Evolutionary conservation across 2,113 vertebrate genomes (phyloP).

Genomic region (Hystrix brachyura): DNA sequence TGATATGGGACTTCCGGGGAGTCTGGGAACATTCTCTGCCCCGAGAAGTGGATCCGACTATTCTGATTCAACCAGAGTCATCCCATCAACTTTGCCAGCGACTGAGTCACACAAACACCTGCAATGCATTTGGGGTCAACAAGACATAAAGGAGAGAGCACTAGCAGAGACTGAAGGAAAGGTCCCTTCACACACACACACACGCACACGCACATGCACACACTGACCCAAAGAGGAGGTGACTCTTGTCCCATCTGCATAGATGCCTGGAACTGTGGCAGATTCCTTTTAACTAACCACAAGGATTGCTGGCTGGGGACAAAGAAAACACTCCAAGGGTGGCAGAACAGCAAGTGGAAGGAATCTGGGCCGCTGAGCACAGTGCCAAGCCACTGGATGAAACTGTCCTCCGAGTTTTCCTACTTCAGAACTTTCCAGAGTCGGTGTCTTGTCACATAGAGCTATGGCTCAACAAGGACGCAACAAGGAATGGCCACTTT

Average conservation of each 20-base stretch:
- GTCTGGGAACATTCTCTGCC: background rate
- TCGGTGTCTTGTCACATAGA: background rate
- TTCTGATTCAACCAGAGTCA: background rate
- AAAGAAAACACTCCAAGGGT: background rate
- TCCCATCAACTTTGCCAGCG: background rate
- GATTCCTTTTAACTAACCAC: background rate
- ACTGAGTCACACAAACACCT: background rate
- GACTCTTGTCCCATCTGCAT: background rate
- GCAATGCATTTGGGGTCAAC: background rate
- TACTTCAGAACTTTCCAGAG: background rate
- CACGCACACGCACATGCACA: background rate
- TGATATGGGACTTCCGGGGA: background rate
- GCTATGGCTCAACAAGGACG: background rate
- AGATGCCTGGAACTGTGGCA: background rate
- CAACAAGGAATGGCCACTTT: background rate
- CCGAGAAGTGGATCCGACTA: background rate
- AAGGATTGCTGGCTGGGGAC: background rate
- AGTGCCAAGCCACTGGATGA: background rate
- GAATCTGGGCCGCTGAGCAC: background rate
- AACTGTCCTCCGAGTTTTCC: background rate
- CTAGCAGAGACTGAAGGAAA: background rate
- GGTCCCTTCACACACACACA: background rate
- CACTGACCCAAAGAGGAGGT: background rate
- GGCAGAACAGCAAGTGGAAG: background rate
- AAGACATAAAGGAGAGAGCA: background rate